Evolutionary conservation across 2,113 vertebrate species (phyloP).

Genomic region (Amazona guildingii): DNA sequence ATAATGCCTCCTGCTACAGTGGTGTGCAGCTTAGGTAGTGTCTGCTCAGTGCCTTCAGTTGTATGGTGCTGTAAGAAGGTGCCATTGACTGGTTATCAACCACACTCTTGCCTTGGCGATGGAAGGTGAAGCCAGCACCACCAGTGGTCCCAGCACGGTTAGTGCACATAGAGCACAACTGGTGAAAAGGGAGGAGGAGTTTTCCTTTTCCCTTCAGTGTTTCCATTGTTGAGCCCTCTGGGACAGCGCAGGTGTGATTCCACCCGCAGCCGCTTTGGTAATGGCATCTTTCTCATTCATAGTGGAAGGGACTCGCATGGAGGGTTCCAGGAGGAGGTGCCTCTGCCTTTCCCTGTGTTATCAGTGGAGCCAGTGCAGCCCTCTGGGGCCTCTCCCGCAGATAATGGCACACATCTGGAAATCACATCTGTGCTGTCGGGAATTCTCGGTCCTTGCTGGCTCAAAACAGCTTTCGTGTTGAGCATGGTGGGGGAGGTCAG

Average conservation of each 20-base stretch:
- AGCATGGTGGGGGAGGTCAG: neutral
- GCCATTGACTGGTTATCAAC: neutral
- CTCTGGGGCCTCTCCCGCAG: neutral
- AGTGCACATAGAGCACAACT: neutral
- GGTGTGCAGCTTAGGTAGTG: neutral
- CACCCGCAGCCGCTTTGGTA: neutral
- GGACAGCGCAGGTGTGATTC: neutral
- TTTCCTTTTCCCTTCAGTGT: neutral
- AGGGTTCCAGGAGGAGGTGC: neutral
- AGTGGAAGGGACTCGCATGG: rapidly evolving
- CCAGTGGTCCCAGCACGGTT: rapidly evolving
- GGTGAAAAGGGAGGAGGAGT: neutral
- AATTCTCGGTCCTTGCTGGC: neutral
- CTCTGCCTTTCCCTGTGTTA: neutral
- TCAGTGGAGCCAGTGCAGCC: neutral
- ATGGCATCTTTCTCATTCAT: neutral
- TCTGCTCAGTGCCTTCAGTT: neutral
- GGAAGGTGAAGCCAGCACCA: neutral
- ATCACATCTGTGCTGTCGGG: neutral
- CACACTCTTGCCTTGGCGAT: neutral
- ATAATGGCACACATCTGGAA: neutral
- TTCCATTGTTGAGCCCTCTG: neutral
- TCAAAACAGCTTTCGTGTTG: neutral
- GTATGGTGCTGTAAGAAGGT: neutral
- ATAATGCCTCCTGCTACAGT: neutral